Conservation (phyloP, 2,888 invertebrate species). For the Dascillus cervinus region DNA sequence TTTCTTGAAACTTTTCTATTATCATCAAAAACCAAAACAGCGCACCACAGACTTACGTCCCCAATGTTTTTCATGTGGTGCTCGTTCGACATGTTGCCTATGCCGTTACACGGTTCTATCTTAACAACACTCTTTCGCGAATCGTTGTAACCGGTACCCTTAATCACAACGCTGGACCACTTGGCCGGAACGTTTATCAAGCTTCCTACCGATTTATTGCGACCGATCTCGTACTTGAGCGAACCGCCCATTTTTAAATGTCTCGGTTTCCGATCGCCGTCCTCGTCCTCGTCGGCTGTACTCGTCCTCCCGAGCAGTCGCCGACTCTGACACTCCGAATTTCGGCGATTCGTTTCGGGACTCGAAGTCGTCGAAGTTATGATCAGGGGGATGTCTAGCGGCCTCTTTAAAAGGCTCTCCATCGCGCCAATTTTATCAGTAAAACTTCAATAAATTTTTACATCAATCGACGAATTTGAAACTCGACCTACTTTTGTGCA, state of each 20-base stretch:
- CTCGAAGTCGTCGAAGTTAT: slow-evolving; percentile 31
- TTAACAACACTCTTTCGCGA: slow-evolving; percentile 56
- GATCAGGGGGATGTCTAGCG: slow-evolving; percentile 35
- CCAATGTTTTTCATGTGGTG: slow-evolving; percentile 37
- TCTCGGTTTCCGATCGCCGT: slow-evolving; percentile 16
- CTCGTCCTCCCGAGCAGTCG: slow-evolving; percentile 15
- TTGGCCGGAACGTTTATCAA: slow-evolving; percentile 44
- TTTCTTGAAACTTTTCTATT: too few species aligned
- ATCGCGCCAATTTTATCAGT: too few species aligned
- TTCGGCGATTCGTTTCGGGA: slow-evolving; percentile 23
- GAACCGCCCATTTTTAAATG: slow-evolving; percentile 38
- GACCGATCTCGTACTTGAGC: slow-evolving; percentile 36
- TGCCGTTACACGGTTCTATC: slow-evolving; percentile 57
- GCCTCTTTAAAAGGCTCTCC: slow-evolving; percentile 25
- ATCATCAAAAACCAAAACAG: slow-evolving; percentile 1
- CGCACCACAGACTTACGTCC: slow-evolving; percentile 33
- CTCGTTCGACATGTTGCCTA: slow-evolving; percentile 27
- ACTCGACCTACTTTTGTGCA: too few species aligned
- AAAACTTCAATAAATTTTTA: too few species aligned
- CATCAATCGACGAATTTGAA: too few species aligned
- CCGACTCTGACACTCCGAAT: slow-evolving; percentile 9
- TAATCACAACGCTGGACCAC: slow-evolving; percentile 58
- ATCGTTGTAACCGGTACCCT: slow-evolving; percentile 55
- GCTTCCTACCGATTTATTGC: slow-evolving; percentile 34
- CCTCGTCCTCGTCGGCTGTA: slow-evolving; percentile 10